Base-by-base conservation (phyloP, 1,140 invertebrate genomes). In the Pectinophora gossypiella region DNA sequence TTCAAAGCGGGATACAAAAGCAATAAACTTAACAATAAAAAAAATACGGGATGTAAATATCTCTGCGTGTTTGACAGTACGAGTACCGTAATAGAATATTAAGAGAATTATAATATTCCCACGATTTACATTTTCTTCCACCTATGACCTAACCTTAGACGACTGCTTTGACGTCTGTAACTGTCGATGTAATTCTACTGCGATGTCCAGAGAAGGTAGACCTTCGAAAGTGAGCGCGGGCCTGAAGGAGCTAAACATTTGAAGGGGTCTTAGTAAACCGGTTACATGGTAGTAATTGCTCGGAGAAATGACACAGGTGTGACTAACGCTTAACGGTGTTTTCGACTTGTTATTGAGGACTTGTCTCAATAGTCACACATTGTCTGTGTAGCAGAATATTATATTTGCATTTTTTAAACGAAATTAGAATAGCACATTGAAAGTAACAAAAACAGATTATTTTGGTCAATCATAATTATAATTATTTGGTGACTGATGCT, bases 81-180 rank as follows among this genome's bases (percentile, higher is more conserved):
- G n/a, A n/a, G n/a, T 32, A 12, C 9, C 27, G 9, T 32, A 32
- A 32, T 32, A 32, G 27, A 32, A 32, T 32, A n/a, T 32, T 32
- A 32, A n/a, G n/a, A 1, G n/a, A 12, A 32, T 32, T 7, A 32
- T 32, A 43, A 50, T 56, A 69, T 78, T 85, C 81, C 65, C 81
- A 85, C 81, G 76, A 59, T 69, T 68, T 58, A 70, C 44, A 59
- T 65, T 59, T n/a, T n/a, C n/a, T n/a, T 48, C 61, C 58, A 79
- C 68, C 68, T 73, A 50, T 70, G 73, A 73, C 72, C 68, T 74
- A 70, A 72, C 77, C 74, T 73, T 68, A 67, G 54, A 70, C 42
- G 42, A 19, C 67, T 56, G 60, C 72, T 82, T 78, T 68, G 68
- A 65, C 58, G 48, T 64, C 56, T 68, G 51, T 81, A 78, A 85